Conservation (phyloP, 2,888 invertebrate genomes). For the Ariolimax columbianus region DNA sequence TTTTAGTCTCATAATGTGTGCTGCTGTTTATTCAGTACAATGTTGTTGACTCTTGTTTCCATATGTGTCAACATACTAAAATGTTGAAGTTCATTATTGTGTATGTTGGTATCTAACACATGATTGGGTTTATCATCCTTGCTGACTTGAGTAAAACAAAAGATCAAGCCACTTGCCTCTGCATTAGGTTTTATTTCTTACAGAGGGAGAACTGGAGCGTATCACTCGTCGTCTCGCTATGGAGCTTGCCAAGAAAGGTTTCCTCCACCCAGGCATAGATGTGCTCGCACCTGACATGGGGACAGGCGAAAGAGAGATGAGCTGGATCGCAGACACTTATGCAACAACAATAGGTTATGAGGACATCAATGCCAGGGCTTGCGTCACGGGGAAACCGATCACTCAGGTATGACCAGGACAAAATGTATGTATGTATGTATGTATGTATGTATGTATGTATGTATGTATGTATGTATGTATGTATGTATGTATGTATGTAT, state of each 20-base stretch:
- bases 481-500: slow-evolving; percentile 19
- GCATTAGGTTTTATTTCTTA: no score
- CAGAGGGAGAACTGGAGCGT: slow-evolving; percentile 93
- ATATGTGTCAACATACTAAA: no score
- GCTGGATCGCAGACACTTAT: slow-evolving; percentile 98
- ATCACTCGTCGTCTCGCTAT: slow-evolving; percentile 95
- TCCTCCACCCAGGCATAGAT: slow-evolving; percentile 96
- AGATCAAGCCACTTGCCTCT: no score
- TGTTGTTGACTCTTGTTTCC: no score
- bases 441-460: slow-evolving; percentile 12
- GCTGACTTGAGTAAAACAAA: no score
- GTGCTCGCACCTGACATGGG: slow-evolving; percentile 99
- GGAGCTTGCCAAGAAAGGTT: slow-evolving; percentile 97
- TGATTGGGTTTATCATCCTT: no score
- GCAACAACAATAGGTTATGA: slow-evolving; percentile 91
- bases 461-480: slow-evolving; percentile 12
- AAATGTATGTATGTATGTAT: slow-evolving; percentile 12
- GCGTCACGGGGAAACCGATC: slow-evolving; percentile 98
- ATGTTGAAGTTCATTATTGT: no score
- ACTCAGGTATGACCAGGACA: slow-evolving; percentile 89
- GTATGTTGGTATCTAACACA: no score
- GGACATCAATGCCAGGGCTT: slow-evolving; percentile 97
- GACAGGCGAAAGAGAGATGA: slow-evolving; percentile 93
- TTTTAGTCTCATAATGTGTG: no score
- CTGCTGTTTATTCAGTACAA: no score